Evolutionary conservation across 2,113 vertebrate species (phyloP), one percentile per base, ranked within the genome.

Genomic region (Phoxinus phoxinus): DNA sequence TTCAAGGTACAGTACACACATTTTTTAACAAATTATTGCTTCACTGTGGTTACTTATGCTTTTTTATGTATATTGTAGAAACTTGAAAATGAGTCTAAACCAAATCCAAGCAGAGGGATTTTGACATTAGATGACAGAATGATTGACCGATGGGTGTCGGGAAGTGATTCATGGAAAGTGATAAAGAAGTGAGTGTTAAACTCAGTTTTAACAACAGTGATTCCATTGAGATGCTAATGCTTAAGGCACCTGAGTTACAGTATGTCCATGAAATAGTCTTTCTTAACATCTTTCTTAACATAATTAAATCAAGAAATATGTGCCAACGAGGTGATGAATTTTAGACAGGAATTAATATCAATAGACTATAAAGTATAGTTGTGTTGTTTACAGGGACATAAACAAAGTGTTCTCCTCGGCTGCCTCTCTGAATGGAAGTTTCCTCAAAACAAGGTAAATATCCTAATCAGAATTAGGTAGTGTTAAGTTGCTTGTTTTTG

Each of bases 371-470:
- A 21, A 53, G 17, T 23, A 21, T 65, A 23, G 4, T 32, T 58
- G 19, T 83, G 2, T 80, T 30, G 6, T 69, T 88, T 83, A 27
- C 63, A 92, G 91, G 15, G 83, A 89, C 71, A 89, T 92, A 46
- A 89, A 81, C 53, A 65, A 7, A 59, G 79, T 88, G 3, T 90
- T 91, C 41, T 91, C 90, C 21, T 92, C 91, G 53, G 35, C 83
- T 17, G 85, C 90, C 27, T 86, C 87, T 79, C 27, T 92, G 37
- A 92, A 89, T 81, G 89, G 86, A 46, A 91, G 91, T 82, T 92
- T 92, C 63, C 87, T 92, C 63, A 82, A 85, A 21, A 86, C 37
- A 76, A 87, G 91, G 91, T 92, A 86, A 35, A 48, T 21, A 15
- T 37, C 1, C 30, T 19, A 69, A 35, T 69, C 30, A 32, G 1